Conservation (phyloP, 2,888 invertebrate species). For the Clusia tigrina region DNA sequence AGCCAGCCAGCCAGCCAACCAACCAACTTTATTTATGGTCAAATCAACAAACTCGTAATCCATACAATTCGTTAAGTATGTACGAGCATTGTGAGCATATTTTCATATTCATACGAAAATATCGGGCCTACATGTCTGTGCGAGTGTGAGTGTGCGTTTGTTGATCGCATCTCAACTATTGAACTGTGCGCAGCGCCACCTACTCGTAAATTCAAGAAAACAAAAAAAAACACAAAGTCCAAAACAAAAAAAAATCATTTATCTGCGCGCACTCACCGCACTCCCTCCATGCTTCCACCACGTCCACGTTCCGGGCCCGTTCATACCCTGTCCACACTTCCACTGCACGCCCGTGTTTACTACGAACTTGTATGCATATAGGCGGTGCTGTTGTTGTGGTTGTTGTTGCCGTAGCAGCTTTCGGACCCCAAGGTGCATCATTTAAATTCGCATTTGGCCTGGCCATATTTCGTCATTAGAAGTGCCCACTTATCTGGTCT, state of each 20-base stretch:
- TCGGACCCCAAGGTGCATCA: conserved; percentile 15
- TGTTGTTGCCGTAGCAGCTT: not conserved
- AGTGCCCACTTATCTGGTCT: conserved; percentile 6
- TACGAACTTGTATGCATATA: not conserved
- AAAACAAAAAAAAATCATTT: not conserved
- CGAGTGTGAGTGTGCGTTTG: not conserved
- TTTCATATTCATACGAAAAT: too few relatives aligned
- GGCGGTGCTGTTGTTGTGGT: too few relatives aligned
- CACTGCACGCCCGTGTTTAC: too few relatives aligned
- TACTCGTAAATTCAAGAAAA: not conserved
- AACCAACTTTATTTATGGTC: conserved; percentile 20
- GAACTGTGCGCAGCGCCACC: conserved; percentile 1
- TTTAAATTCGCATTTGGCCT: conserved; percentile 15
- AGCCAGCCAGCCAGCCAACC: too few relatives aligned
- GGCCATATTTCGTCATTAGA: not conserved
- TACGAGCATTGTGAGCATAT: not conserved
- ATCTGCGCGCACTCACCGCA: not conserved
- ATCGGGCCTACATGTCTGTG: too few relatives aligned
- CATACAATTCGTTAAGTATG: not conserved
- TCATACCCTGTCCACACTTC: too few relatives aligned
- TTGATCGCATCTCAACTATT: too few relatives aligned
- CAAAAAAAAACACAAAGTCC: not conserved
- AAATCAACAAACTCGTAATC: conserved; percentile 17
- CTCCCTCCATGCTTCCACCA: too few relatives aligned
- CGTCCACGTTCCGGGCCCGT: too few relatives aligned